Percentiles rank a stretch among this genome's conserved stretches.
Conservation (phyloP, 2,888 invertebrate genomes). For the Lampropteryx suffumata region DNA sequence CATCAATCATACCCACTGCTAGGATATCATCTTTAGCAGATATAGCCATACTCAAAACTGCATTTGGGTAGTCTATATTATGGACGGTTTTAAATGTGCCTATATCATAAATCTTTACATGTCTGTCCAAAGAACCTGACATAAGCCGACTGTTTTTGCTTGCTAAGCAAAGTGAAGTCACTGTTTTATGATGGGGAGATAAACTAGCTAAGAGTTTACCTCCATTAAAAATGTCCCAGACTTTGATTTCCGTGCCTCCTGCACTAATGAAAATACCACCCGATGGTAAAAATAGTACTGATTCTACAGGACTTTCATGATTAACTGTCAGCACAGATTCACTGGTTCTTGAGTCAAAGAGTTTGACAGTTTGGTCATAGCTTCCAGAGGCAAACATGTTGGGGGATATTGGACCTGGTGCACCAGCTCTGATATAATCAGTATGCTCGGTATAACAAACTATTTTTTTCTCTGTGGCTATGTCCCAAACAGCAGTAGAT, state of each 20-base stretch:
- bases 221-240: conserved; percentile 96
- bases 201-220: conserved; percentile 92
- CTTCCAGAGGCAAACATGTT: conserved; percentile 92
- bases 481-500: conserved; percentile 94
- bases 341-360: conserved; percentile 92
- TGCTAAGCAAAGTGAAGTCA: conserved; percentile 93
- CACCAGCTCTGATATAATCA: conserved; percentile 94
- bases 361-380: conserved; percentile 93
- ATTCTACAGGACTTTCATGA: conserved; percentile 96
- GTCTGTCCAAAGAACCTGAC: conserved; percentile 95
- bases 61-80: conserved; percentile 94
- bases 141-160: conserved; percentile 91
- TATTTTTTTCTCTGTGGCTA: conserved; percentile 90
- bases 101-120: conserved; percentile 96
- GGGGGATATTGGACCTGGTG: conserved; percentile 88
- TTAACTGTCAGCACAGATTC: conserved; percentile 88
- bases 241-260: conserved; percentile 94
- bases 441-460: conserved; percentile 86
- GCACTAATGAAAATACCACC: conserved; percentile 96
- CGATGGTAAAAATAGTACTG: conserved; percentile 92
- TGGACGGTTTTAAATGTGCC: conserved; percentile 93
- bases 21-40: conserved; percentile 90
- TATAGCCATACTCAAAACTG: conserved; percentile 92
- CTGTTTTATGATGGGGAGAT: conserved; percentile 97
- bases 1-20: conserved; percentile 96